Base-by-base conservation (phyloP, 2,797 vertebrate genomes). In the Microctenopoma stevenorrisi region DNA sequence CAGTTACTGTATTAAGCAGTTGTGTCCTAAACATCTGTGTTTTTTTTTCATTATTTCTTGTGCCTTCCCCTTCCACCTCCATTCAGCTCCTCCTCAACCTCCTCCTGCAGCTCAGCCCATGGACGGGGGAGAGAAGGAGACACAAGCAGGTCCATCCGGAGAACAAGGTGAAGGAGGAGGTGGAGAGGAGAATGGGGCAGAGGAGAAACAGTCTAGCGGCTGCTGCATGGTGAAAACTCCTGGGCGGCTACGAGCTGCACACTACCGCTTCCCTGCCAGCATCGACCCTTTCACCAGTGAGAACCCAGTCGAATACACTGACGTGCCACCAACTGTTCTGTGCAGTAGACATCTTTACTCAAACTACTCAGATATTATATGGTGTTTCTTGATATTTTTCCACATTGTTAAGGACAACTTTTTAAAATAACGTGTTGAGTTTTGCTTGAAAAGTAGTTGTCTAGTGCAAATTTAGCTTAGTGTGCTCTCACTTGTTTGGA, bases 231-330 rank as follows among this genome's bases (percentile, higher is more conserved):
- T 95, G 90, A 96, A 95, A 83, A 56, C 64, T 54, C 89, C 88
- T 57, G 81, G 81, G 30, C 96, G 94, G 92, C 73, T 95, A 30
- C 46, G 35, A 42, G 88, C 18, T 88, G 74, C 89, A 62, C 92
- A 64, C 50, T 95, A 89, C 85, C 90, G 14, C 62, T 95, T 99
- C 84, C 97, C 98, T 26, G 85, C 95, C 88, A 99, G 96, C 92
- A 98, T 99, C 5, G 97, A 99, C 89, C 97, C 97, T 0, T 95
- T 98, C 58, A 98, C 97, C 89, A 98, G 98, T 99, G 90, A 97
- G 97, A 72, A 49, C 54, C 78, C 74, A 28, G 28, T 55, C n/a
- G 46, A 38, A 25, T 15, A 40, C 18, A 0, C 49, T 59, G 7
- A 2, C 7, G 30, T 38, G 13, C 38, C 22, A 6, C 56, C 44